Percentiles rank a stretch among this genome's conserved stretches.
Evolutionary conservation across 2,113 vertebrate species (phyloP).

Genomic region (Girardinichthys multiradiatus): DNA sequence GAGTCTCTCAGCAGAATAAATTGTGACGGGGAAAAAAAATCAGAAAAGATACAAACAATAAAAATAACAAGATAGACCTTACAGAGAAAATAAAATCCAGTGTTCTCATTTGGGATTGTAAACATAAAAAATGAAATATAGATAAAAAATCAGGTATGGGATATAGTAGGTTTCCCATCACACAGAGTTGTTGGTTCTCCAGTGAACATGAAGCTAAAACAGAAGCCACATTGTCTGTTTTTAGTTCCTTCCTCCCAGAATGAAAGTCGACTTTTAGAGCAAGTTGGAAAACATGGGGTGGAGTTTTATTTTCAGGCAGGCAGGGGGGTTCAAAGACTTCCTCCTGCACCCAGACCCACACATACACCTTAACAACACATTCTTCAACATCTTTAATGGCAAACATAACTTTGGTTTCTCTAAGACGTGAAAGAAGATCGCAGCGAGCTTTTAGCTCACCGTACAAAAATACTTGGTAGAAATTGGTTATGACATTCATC

Average conservation of each 20-base stretch:
- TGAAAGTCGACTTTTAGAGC: constrained; percentile 74
- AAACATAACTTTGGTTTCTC: constrained; percentile 85
- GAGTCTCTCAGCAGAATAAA: constrained; percentile 38
- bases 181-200: constrained; percentile 65
- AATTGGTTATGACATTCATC: constrained; percentile 73
- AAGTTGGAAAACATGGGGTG: constrained; percentile 74
- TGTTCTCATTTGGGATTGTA: constrained; percentile 82
- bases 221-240: constrained; percentile 79
- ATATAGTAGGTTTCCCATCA: constrained; percentile 53
- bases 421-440: constrained; percentile 73
- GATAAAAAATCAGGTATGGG: constrained; percentile 22
- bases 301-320: constrained; percentile 49
- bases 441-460: constrained; percentile 71
- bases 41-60: constrained; percentile 11
- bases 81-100: constrained; percentile 75
- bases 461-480: constrained; percentile 79
- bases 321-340: constrained; percentile 61
- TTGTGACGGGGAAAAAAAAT: constrained; percentile 40
- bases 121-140: constrained; percentile 74
- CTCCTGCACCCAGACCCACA: constrained; percentile 58
- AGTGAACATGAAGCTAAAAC: constrained; percentile 71
- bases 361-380: constrained; percentile 72
- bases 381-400: constrained; percentile 80
- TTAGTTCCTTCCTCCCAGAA: constrained; percentile 60
- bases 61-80: constrained; percentile 32